Evolutionary conservation across 2,797 vertebrate species (phyloP).

Genomic region (Dendrocincla tyrannina): DNA sequence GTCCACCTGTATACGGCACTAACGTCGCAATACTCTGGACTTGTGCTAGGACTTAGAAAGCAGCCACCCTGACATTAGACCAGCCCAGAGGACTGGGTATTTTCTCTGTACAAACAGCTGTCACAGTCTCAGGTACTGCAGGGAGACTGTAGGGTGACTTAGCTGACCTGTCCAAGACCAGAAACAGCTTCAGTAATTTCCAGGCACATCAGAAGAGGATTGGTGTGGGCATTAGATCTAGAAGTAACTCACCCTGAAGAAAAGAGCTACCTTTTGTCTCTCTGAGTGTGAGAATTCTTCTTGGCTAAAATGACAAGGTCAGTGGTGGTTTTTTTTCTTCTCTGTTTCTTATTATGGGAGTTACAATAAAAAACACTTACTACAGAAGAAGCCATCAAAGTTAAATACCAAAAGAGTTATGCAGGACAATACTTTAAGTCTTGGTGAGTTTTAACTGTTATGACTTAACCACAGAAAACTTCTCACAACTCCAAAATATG

Average conservation of each 20-base stretch:
- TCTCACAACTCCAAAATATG: not conserved
- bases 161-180: not conserved
- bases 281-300: not conserved
- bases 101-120: not conserved
- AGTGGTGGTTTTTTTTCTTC: rapidly evolving
- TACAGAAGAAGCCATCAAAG: not conserved
- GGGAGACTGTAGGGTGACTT: not conserved
- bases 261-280: not conserved
- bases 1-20: not conserved
- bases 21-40: not conserved
- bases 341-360: not conserved
- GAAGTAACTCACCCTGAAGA: not conserved
- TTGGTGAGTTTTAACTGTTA: not conserved
- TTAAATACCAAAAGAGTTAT: not conserved
- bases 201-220: not conserved
- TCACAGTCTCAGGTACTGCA: not conserved
- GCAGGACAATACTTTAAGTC: not conserved
- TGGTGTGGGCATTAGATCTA: not conserved
- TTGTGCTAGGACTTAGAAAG: not conserved
- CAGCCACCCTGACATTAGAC: not conserved
- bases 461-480: not conserved
- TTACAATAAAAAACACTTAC: not conserved
- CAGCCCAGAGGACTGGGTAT: not conserved
- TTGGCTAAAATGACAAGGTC: not conserved
- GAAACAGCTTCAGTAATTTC: not conserved